These are phyloP conservation scores for Tringa solitaria DNA, from an alignment of 2,113 vertebrate genomes.

Conservation along the genomic window DNA sequence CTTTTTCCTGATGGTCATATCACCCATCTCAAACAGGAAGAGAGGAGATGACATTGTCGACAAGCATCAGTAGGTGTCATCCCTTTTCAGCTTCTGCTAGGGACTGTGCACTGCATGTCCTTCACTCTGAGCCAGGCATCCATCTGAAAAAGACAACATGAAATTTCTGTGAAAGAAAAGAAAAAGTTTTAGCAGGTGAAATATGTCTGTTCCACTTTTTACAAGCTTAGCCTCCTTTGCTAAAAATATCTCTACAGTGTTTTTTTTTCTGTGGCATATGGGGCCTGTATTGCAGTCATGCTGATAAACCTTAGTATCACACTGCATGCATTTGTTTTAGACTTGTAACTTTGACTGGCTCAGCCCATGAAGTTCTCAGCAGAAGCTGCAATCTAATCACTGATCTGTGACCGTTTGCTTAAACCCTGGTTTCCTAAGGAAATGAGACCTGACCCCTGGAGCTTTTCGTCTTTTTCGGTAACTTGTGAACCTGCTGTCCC, in stretches of 20 bases:
- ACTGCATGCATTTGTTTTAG: neutral
- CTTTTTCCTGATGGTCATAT: neutral
- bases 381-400: neutral
- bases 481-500: neutral
- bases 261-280: neutral
- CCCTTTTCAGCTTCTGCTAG: conserved; percentile 54
- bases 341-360: neutral
- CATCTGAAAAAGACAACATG: conserved; percentile 28
- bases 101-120: neutral
- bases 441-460: neutral
- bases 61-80: neutral
- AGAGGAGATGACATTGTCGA: neutral
- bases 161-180: conserved; percentile 41
- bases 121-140: neutral
- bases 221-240: neutral
- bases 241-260: neutral
- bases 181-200: neutral
- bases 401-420: neutral
- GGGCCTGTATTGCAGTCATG: neutral
- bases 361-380: neutral
- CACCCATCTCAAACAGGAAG: neutral
- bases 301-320: neutral
- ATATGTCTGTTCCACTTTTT: neutral
- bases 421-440: neutral
- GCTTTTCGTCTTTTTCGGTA: neutral